Evolutionary conservation across 2,888 invertebrate species (phyloP).

Genomic region (Fragum fragum): DNA sequence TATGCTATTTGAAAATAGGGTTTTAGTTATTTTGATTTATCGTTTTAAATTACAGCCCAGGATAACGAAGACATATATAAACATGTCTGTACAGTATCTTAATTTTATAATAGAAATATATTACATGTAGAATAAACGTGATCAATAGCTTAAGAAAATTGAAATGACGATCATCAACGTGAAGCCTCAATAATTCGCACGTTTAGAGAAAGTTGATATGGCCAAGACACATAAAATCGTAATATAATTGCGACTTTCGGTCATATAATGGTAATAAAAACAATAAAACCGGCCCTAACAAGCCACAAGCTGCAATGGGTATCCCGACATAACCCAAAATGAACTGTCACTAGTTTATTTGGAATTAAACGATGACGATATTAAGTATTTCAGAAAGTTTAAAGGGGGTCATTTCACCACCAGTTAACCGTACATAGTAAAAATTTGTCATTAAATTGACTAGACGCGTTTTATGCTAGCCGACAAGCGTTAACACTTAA

Average conservation of each 20-base stretch:
- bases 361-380: background rate
- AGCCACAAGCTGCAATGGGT: slow-evolving; percentile 9
- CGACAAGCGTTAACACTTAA: slow-evolving; percentile 11
- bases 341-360: slow-evolving; percentile 21
- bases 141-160: background rate
- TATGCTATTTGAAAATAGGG: too few relatives aligned
- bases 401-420: slow-evolving; percentile 9
- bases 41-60: too few relatives aligned
- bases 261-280: slow-evolving; percentile 29
- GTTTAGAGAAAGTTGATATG: slow-evolving; percentile 22
- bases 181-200: slow-evolving; percentile 5
- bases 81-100: too few relatives aligned
- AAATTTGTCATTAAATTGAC: slow-evolving; percentile 16
- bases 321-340: background rate
- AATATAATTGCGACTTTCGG: slow-evolving; percentile 33
- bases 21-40: too few relatives aligned
- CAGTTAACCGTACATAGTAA: slow-evolving; percentile 18
- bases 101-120: too few relatives aligned
- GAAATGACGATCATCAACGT: background rate
- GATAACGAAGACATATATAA: too few relatives aligned
- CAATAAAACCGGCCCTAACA: slow-evolving; percentile 26
- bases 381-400: slow-evolving; percentile 13
- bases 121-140: too few relatives aligned
- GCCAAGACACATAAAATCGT: slow-evolving; percentile 25
- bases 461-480: slow-evolving; percentile 18